Evolutionary conservation across 2,888 invertebrate species (phyloP).

Genomic region (Pilophorus perplexus): DNA sequence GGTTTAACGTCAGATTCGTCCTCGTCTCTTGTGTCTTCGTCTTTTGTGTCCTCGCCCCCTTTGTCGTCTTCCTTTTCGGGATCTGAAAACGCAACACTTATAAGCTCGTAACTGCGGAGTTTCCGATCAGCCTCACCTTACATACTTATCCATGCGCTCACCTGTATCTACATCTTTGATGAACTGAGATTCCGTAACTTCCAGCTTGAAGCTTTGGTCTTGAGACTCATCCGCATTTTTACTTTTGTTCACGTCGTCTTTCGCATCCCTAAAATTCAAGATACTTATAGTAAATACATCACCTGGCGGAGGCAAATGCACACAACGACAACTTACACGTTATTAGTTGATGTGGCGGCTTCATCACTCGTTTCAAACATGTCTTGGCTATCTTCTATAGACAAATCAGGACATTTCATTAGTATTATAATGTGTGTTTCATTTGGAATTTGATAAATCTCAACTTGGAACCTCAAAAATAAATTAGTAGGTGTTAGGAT

Average conservation of each 20-base stretch:
- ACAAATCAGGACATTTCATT: neutral
- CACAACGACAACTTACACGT: neutral
- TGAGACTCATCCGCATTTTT: conserved; percentile 12
- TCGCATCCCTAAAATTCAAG: neutral
- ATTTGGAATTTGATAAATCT: neutral
- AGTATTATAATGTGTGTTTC: neutral
- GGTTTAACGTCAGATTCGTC: conserved; percentile 12
- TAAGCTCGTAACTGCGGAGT: neutral
- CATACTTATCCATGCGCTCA: neutral
- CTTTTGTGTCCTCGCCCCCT: neutral
- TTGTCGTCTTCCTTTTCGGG: neutral
- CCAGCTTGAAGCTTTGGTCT: conserved; percentile 5
- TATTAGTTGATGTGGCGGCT: conserved; percentile 1
- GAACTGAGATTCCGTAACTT: conserved; percentile 32
- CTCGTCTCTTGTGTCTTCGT: conserved; percentile 1
- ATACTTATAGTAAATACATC: neutral
- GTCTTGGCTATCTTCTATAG: conserved; percentile 28
- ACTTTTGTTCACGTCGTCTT: neutral
- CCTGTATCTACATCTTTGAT: conserved; percentile 5
- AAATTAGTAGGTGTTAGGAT: no score
- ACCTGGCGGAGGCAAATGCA: neutral
- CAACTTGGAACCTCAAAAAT: neutral
- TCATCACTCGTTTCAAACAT: conserved; percentile 25
- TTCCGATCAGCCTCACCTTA: neutral
- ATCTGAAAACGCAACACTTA: neutral